Evolutionary conservation across 2,888 invertebrate species (phyloP).

Genomic region (Drosophila tripunctata): DNA sequence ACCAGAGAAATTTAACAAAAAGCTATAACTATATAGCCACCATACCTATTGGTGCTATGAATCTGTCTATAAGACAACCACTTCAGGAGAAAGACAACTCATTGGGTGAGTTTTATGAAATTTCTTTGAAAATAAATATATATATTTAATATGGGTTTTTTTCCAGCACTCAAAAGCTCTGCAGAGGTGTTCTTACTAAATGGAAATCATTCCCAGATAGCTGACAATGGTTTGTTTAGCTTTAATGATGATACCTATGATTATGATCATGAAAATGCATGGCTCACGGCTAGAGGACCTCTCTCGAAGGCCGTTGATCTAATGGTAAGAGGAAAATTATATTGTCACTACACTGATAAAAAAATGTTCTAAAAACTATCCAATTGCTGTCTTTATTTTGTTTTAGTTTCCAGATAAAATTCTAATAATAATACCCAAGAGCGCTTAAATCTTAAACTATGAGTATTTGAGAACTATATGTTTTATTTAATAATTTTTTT

Average conservation of each 20-base stretch:
- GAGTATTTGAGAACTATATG: no score
- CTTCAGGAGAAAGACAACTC: slow-evolving; percentile 86
- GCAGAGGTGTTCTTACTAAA: slow-evolving; percentile 93
- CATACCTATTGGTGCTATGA: slow-evolving; percentile 93
- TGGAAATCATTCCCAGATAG: slow-evolving; percentile 88
- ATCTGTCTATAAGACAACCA: slow-evolving; percentile 92
- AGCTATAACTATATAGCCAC: slow-evolving; percentile 93
- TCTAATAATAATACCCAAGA: no score
- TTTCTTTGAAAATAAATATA: background rate
- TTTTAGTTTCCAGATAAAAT: no score
- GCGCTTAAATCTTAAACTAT: no score
- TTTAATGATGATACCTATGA: slow-evolving; percentile 91
- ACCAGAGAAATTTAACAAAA: slow-evolving; percentile 89
- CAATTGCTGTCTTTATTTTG: no score
- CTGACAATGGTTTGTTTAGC: slow-evolving; percentile 89
- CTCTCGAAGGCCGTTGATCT: slow-evolving; percentile 67
- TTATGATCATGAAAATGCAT: slow-evolving; percentile 87
- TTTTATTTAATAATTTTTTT: no score
- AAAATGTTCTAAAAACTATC: background rate
- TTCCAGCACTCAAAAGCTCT: slow-evolving; percentile 89
- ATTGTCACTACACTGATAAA: no score
- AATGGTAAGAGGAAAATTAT: slow-evolving; percentile 58
- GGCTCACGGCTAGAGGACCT: slow-evolving; percentile 74
- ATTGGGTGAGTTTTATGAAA: slow-evolving; percentile 87
- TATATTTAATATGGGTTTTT: background rate